Conservation (phyloP, 1,140 invertebrate species). For the Reticulitermes speratus region DNA sequence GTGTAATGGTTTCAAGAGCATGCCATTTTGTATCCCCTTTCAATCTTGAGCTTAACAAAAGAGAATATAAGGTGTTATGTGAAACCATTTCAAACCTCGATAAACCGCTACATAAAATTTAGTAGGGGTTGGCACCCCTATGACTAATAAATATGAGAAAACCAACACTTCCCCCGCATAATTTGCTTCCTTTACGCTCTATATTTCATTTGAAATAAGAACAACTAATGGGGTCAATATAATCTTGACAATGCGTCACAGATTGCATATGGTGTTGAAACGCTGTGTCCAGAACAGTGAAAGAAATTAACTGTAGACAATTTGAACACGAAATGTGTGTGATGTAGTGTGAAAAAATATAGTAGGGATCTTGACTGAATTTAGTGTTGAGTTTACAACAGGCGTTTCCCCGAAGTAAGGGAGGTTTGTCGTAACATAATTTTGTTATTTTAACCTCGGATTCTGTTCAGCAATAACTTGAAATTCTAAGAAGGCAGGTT, state of each 20-base stretch:
- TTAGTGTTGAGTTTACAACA: no score
- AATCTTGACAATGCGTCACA: background rate
- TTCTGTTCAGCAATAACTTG: no score
- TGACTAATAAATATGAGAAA: background rate
- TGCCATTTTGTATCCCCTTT: background rate
- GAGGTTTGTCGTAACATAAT: no score
- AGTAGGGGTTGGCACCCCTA: background rate
- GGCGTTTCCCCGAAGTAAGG: no score
- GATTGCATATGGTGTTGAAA: background rate
- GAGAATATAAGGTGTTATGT: background rate
- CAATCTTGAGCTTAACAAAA: background rate
- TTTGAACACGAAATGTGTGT: no score
- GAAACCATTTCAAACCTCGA: background rate
- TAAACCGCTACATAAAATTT: background rate
- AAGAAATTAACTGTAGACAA: no score
- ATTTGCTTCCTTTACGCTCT: background rate
- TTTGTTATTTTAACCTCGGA: no score
- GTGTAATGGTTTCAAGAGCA: background rate
- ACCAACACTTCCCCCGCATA: background rate
- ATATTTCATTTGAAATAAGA: background rate
- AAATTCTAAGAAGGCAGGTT: no score
- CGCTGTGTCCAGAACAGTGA: background rate
- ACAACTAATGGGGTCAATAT: background rate
- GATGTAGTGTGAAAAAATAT: no score
- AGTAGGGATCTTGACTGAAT: no score